A percentile compares a stretch with the other conserved stretches of the same genome.
Evolutionary conservation across 2,888 invertebrate species (phyloP).

Genomic region (Agonum fuliginosum): DNA sequence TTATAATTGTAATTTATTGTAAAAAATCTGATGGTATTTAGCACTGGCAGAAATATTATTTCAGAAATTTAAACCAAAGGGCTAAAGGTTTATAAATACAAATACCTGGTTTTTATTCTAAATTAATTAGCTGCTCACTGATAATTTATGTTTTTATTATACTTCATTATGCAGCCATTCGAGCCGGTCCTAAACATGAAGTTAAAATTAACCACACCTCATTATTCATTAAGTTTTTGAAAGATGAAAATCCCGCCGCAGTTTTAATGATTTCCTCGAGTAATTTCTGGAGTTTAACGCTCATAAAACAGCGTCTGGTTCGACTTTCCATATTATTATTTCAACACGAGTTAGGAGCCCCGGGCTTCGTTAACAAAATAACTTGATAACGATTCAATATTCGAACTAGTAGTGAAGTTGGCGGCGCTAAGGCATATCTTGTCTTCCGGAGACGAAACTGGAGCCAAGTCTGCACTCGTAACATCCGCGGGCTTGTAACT

Average conservation of each 20-base stretch:
- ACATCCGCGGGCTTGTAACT: constrained; percentile 51
- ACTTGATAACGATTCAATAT: constrained; percentile 56
- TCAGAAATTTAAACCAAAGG: background rate
- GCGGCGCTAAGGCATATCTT: constrained; percentile 48
- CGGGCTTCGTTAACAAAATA: constrained; percentile 51
- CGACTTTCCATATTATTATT: constrained; percentile 43
- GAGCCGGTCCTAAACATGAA: background rate
- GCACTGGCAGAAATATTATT: no score
- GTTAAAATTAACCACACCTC: constrained; percentile 18
- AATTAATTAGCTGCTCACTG: background rate
- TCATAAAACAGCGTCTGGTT: background rate
- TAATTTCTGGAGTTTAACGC: background rate
- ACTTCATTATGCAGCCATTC: constrained; percentile 3
- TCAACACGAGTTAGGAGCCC: constrained; percentile 12
- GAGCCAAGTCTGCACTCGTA: constrained; percentile 30
- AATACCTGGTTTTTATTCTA: background rate
- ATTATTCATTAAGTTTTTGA: constrained; percentile 24
- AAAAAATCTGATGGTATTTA: no score
- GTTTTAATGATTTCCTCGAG: constrained; percentile 40
- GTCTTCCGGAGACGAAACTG: constrained; percentile 22
- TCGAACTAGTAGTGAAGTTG: constrained; percentile 46
- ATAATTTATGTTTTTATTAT: constrained; percentile 26
- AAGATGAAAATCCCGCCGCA: background rate
- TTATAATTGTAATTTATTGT: no score
- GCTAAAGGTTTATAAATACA: background rate